Percentiles rank a stretch among this genome's conserved stretches.
phyloP scores from a whole-genome alignment of 2,888 invertebrate genomes.

The Hyles lineata region DNA sequence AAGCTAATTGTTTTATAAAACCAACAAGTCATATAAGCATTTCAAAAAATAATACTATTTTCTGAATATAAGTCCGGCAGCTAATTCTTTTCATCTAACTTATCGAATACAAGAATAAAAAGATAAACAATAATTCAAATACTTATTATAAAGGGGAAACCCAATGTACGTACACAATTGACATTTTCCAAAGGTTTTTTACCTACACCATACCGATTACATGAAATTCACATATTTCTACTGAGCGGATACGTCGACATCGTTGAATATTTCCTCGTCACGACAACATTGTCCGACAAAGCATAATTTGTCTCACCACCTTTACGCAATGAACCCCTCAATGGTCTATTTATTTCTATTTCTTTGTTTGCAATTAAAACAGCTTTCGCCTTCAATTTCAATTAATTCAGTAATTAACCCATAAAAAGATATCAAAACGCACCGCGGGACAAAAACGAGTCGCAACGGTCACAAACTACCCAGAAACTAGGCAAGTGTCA shows the following conservation, averaged over 20 bases:
- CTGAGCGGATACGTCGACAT: background rate
- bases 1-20: too few relatives aligned
- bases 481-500: conserved; percentile 76
- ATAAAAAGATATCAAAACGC: conserved; percentile 27
- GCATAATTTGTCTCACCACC: conserved; percentile 9
- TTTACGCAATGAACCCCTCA: background rate
- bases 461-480: conserved; percentile 57
- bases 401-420: conserved; percentile 30
- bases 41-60: too few relatives aligned
- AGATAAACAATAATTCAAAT: too few relatives aligned
- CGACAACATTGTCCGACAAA: background rate
- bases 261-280: background rate
- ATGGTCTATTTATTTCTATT: conserved; percentile 4
- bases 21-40: too few relatives aligned
- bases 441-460: conserved; percentile 48
- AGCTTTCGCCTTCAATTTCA: conserved; percentile 27
- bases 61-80: too few relatives aligned
- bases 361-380: conserved; percentile 4
- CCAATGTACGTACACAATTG: too few relatives aligned
- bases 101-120: too few relatives aligned
- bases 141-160: too few relatives aligned
- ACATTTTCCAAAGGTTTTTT: background rate
- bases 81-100: too few relatives aligned
- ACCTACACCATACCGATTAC: background rate
- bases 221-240: background rate